Conservation (phyloP, 2,797 vertebrate species). For the Acropternis orthonyx region DNA sequence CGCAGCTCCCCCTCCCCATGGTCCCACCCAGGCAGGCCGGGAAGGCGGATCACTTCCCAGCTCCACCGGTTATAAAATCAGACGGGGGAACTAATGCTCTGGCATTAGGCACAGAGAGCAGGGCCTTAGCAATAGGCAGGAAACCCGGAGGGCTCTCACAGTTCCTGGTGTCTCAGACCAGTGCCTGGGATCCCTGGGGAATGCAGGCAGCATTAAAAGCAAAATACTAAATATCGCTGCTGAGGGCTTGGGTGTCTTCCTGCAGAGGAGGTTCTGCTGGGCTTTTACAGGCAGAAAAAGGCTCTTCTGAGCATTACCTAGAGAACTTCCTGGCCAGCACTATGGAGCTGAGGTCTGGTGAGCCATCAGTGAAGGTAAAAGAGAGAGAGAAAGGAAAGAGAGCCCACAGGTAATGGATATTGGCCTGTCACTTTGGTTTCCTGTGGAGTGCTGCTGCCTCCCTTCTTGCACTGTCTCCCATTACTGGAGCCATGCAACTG, state of each 20-base stretch:
- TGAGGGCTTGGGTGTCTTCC: background rate
- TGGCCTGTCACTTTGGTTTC: background rate
- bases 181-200: background rate
- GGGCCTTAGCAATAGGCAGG: background rate
- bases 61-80: constrained; percentile 39
- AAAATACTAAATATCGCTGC: background rate
- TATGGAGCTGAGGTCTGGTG: constrained; percentile 35
- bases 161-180: background rate
- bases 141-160: background rate
- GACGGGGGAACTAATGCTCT: background rate
- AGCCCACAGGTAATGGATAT: constrained; percentile 12
- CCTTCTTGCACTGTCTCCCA: background rate
- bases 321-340: background rate
- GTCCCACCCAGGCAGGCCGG: constrained; percentile 7
- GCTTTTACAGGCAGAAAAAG: background rate
- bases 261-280: background rate
- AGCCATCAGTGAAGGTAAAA: background rate
- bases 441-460: background rate
- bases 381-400: constrained; percentile 36
- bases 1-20: background rate
- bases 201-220: background rate
- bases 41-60: constrained; percentile 17
- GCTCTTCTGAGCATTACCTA: background rate
- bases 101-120: background rate
- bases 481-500: background rate